phyloP scores from a whole-genome alignment of 2,888 invertebrate genomes.

The Sycophila texana region DNA sequence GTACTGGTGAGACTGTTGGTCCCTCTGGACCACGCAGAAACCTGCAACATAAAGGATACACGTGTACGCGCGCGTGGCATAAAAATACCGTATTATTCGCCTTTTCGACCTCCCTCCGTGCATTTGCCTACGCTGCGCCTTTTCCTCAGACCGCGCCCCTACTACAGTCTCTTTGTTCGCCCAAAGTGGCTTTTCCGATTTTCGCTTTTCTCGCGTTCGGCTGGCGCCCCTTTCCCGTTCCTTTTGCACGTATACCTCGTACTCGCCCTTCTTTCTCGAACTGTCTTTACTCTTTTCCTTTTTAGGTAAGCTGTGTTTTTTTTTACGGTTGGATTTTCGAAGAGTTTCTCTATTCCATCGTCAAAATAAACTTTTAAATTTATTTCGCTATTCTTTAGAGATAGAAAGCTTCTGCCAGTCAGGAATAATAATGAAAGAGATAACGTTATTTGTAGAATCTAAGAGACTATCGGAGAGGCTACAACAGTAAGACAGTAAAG shows the following conservation, averaged over 20 bases:
- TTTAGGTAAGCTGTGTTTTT: background rate
- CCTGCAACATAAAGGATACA: constrained; percentile 76
- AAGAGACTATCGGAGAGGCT: no score
- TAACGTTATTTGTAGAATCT: no score
- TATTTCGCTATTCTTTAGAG: no score
- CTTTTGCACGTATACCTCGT: constrained; percentile 1
- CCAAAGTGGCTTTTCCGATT: constrained; percentile 54
- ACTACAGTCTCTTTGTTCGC: background rate
- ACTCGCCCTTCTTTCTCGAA: background rate
- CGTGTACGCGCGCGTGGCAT: background rate
- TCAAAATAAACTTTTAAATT: no score
- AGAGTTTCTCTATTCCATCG: background rate
- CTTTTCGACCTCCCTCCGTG: constrained; percentile 29
- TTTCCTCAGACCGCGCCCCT: constrained; percentile 23
- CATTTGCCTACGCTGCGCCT: constrained; percentile 38
- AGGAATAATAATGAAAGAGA: no score
- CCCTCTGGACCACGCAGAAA: constrained; percentile 90
- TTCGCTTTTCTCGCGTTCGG: constrained; percentile 4
- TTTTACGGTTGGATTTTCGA: background rate
- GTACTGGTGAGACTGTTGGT: constrained; percentile 88
- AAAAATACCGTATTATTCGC: constrained; percentile 47
- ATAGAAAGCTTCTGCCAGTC: no score
- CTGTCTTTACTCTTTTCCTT: constrained; percentile 1
- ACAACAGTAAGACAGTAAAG: no score
- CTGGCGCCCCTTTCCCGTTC: background rate